Base-by-base conservation (phyloP, 2,888 invertebrate genomes). In the Patella ulyssiponensis region DNA sequence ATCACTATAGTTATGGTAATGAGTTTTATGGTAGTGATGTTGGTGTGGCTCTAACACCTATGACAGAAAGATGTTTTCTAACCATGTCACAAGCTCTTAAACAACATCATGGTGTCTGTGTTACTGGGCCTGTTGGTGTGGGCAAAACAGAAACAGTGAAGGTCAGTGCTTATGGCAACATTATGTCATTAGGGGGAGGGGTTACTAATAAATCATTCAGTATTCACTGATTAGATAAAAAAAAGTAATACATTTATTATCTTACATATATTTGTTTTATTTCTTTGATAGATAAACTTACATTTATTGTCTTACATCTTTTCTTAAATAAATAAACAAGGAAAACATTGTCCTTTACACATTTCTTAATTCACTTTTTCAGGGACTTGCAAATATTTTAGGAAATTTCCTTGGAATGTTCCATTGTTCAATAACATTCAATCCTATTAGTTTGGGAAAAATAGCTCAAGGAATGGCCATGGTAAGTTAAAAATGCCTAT, bases 71-170 rank as follows among this genome's bases (percentile, higher is more conserved):
- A 76, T 91, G 91, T 79, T 91, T 91, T 83, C 82, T 92, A 27
- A 86, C 90, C 52, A 91, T 92, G 88, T 87, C 89, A 2, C 88
- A 88, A 81, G 90, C 91, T n/a, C 82, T 91, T n/a, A 83, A 85
- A 51, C 84, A 85, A 64, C 79, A 82, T 76, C 88, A 88, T 79
- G 91, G 91, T 14, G 85, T 88, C 73, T 80, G 87, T 75, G 81
- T 91, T 51, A 79, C 85, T 1, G 92, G 91, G 0, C 88, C 88
- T 51, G 86, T 88, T 14, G 90, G 88, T 14, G 87, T 86, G 20
- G 91, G 92, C 52, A 92, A 92, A 79, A 91, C 90, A 44, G 91
- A 91, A 77, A 91, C 91, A 53, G 85, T 91, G 77, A 91, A 87
- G 87, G 91, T 89, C 78, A 77, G 78, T 64, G 27, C 27, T 54